Conservation (phyloP, 2,113 vertebrate species). For the Pelobates fuscus region DNA sequence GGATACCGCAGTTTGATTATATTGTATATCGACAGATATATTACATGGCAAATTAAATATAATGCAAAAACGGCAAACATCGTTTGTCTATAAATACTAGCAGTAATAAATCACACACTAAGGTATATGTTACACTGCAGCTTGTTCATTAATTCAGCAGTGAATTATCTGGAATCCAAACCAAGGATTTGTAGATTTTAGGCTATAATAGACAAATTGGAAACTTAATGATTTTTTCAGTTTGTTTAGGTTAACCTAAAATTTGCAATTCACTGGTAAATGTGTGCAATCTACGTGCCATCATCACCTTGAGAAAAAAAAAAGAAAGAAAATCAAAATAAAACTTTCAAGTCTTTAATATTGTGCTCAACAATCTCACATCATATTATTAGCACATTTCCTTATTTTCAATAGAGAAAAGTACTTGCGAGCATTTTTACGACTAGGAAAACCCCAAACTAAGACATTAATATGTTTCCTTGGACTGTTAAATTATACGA, state of each 20-base stretch:
- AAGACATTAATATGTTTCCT: conserved; percentile 47
- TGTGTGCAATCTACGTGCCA: not conserved
- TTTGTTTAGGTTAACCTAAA: too few species aligned
- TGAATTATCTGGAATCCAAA: too few species aligned
- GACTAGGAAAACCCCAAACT: conserved; percentile 32
- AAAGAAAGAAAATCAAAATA: conserved; percentile 22
- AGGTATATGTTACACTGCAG: too few species aligned
- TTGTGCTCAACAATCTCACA: conserved; percentile 2
- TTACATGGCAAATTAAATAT: too few species aligned
- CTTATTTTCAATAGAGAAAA: conserved; percentile 30
- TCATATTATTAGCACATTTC: conserved; percentile 35
- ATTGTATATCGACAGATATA: too few species aligned
- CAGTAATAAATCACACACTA: not conserved
- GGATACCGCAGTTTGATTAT: too few species aligned
- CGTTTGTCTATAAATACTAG: conserved; percentile 7
- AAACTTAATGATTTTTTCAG: too few species aligned
- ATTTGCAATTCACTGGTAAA: conserved; percentile 31
- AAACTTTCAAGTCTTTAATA: conserved; percentile 1
- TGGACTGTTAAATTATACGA: conserved; percentile 47
- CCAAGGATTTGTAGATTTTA: too few species aligned
- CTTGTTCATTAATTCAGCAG: too few species aligned
- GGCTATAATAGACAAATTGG: too few species aligned
- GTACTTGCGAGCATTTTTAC: conserved; percentile 28
- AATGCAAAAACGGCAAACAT: too few species aligned
- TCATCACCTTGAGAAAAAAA: conserved; percentile 21